phyloP scores from a whole-genome alignment of 2,797 vertebrate species.

The Cynopterus sphinx region DNA sequence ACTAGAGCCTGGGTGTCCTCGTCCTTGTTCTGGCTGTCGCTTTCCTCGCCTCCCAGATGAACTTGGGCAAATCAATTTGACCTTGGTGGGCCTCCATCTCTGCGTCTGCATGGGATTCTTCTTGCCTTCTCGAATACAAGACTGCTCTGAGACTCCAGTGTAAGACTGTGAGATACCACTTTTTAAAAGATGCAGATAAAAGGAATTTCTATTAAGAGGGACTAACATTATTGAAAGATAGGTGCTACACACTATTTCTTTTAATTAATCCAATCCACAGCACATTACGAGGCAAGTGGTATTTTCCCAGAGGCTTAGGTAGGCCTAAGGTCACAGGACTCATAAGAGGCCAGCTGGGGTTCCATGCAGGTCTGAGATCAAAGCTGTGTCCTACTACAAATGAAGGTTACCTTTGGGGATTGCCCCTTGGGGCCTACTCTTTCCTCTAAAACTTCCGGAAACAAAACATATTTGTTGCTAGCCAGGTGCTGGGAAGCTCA shows the following conservation, averaged over 20 bases:
- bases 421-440: background rate
- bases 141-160: background rate
- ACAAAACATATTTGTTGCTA: background rate
- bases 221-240: background rate
- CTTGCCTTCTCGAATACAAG: background rate
- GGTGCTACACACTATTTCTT: background rate
- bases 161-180: background rate
- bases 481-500: background rate
- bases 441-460: constrained; percentile 2
- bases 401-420: background rate
- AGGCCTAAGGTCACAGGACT: background rate
- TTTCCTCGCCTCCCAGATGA: background rate
- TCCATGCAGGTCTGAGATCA: background rate
- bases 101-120: background rate
- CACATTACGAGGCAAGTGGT: background rate
- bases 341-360: background rate
- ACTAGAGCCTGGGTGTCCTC: background rate
- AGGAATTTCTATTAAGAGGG: constrained; percentile 16
- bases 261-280: background rate
- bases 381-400: background rate
- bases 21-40: background rate
- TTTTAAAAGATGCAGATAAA: background rate
- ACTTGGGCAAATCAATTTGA: background rate
- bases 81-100: background rate
- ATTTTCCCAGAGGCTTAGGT: background rate